Conservation (phyloP, 2,113 vertebrate genomes). For the Lamprotornis superbus region DNA sequence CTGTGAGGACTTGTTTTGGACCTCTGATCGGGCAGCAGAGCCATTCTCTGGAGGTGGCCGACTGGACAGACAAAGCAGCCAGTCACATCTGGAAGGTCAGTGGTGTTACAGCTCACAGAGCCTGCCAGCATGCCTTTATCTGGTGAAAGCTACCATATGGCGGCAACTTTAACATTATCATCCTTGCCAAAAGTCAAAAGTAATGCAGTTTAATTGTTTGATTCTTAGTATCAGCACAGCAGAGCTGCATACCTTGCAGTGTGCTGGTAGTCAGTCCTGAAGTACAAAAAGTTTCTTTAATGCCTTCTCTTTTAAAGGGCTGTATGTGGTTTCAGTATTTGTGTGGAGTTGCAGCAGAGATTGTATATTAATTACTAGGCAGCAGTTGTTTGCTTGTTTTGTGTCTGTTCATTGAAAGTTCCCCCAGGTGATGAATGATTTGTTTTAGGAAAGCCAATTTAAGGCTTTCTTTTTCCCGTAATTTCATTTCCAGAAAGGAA, state of each 20-base stretch:
- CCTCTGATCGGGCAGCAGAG: conserved; percentile 95
- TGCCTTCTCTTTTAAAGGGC: neutral
- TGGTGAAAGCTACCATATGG: neutral
- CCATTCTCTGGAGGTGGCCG: conserved; percentile 88
- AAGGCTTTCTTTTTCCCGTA: neutral
- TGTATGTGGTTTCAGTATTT: neutral
- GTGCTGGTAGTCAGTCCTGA: neutral
- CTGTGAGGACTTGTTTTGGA: conserved; percentile 93
- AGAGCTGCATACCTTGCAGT: neutral
- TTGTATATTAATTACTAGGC: neutral
- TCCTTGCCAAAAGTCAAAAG: neutral
- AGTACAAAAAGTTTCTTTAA: neutral
- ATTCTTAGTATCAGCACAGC: neutral
- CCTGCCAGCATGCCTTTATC: neutral
- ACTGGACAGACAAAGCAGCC: conserved; percentile 92
- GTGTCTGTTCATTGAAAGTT: neutral
- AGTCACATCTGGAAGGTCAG: conserved; percentile 96
- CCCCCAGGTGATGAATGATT: neutral
- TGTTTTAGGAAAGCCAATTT: neutral
- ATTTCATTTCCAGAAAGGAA: neutral
- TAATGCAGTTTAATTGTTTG: neutral
- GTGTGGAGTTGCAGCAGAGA: neutral
- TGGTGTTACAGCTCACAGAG: neutral
- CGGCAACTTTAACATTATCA: neutral
- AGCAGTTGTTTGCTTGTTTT: conserved; percentile 21